Evolutionary conservation across 2,888 invertebrate species (phyloP), one percentile per base, ranked within the genome.

Genomic region (Ormyrus pomaceus): DNA sequence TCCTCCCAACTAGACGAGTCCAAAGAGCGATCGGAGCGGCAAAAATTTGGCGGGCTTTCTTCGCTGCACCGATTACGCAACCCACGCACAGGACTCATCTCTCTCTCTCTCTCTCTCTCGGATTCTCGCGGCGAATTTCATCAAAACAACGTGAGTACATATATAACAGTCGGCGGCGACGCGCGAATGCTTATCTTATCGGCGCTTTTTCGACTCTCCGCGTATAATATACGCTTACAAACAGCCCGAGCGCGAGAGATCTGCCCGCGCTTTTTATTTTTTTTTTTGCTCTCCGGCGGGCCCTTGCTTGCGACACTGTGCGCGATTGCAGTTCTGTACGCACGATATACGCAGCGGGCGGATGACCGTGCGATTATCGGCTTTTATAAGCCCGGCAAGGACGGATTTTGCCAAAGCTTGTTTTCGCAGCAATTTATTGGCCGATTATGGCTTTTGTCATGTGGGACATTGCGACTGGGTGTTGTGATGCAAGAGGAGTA

Each of bases 121-220:
- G 19, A 19, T 9, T 45, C 8, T 53, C 72, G 9, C 61, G 2
- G 5, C 53, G 13, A 19, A 19, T 19, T 19, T 19, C 19, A 19
- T 19, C 19, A 19, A 19, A 19, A 19, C 19, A 19, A 19, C 19
- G 19, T 19, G 1, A 19, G 19, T 19, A 19, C 19, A 19, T 19
- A 19, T 19, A 19, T 19, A 19, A 19, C n/a, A 5, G 45, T 56
- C 50, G 45, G 10, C 13, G 70, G 58, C 59, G 70, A 10, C 13
- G 48, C 56, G 19, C 11, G 2, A 45, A n/a, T 19, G 1, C 46
- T 71, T 61, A 71, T 71, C 71, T 71, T 61, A 71, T 71, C 71
- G 34, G 34, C 5, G 34, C 53, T 56, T 10, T 48, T 19, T 34
- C 48, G 19, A 10, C 13, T n/a, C 61, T 34, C 13, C 9, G 59